These are phyloP conservation scores for Glyphotaelius pellucidus DNA, from an alignment of 2,888 invertebrate genomes.

Conservation along the genomic window DNA sequence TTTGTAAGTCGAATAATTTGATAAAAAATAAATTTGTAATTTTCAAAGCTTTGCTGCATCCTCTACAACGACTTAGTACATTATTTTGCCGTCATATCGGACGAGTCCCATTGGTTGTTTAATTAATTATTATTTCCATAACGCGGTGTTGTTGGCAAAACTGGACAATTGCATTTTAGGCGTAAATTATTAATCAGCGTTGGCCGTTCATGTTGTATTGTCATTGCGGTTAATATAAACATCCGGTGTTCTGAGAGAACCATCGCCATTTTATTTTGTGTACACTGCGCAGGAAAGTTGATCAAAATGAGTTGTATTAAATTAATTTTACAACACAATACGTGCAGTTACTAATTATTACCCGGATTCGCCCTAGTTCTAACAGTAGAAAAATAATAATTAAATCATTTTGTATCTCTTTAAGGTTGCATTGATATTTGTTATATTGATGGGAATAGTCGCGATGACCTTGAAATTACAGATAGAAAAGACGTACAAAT, in stretches of 20 bases:
- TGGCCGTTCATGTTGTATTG: background rate
- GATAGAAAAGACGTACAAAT: too few relatives aligned
- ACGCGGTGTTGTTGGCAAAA: background rate
- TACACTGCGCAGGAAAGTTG: background rate
- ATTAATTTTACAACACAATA: background rate
- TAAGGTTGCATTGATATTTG: too few relatives aligned
- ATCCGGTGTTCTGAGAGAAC: background rate
- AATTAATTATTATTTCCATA: background rate
- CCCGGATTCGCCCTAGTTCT: too few relatives aligned
- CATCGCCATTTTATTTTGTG: background rate
- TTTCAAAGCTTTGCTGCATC: background rate
- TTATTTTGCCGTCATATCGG: background rate
- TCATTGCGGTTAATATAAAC: background rate
- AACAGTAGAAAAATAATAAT: too few relatives aligned
- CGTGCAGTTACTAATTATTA: background rate
- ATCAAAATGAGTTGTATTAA: background rate
- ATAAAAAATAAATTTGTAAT: background rate
- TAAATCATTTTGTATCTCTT: too few relatives aligned
- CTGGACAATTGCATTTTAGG: constrained; percentile 2
- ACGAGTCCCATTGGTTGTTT: background rate
- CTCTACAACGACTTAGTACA: background rate
- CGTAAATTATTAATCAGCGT: background rate
- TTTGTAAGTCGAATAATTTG: background rate
- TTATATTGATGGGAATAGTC: too few relatives aligned
- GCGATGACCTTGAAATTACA: too few relatives aligned